Percentiles rank a stretch among this genome's conserved stretches.
phyloP scores from a whole-genome alignment of 53 echinoderm and acorn worm species.

The Patiria pectinifera region DNA sequence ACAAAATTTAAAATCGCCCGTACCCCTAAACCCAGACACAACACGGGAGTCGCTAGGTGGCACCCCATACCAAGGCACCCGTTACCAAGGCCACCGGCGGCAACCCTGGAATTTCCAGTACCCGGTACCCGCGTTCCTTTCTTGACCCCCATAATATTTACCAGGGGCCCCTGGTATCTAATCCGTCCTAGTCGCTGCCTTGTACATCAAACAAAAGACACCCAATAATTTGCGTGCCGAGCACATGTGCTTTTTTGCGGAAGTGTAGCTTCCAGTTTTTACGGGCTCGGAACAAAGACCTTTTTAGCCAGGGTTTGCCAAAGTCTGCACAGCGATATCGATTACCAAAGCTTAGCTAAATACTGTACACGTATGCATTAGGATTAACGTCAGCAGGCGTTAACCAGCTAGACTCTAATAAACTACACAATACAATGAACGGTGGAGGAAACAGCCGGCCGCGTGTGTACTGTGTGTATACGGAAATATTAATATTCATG shows the following conservation, averaged over 20 bases:
- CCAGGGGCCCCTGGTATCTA: neutral
- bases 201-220: conserved; percentile 36
- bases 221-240: conserved; percentile 9
- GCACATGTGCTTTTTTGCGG: conserved; percentile 7
- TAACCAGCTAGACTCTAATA: neutral
- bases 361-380: neutral
- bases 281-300: conserved; percentile 17
- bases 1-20: too few species aligned
- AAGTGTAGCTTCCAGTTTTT: conserved; percentile 52
- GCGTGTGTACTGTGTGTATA: neutral
- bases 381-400: neutral
- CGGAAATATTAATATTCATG: conserved; percentile 51
- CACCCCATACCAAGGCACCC: conserved; percentile 12
- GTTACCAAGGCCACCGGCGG: conserved; percentile 32
- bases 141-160: neutral
- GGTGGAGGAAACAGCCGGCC: conserved; percentile 8
- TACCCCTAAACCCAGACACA: neutral
- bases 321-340: conserved; percentile 3
- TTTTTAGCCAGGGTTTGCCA: conserved; percentile 41
- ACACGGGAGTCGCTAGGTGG: conserved; percentile 30
- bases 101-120: conserved; percentile 19
- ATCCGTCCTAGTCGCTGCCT: neutral
- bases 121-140: conserved; percentile 36
- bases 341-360: neutral
- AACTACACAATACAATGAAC: neutral